Conservation (phyloP, 2,888 invertebrate genomes). For the Mimas tiliae region DNA sequence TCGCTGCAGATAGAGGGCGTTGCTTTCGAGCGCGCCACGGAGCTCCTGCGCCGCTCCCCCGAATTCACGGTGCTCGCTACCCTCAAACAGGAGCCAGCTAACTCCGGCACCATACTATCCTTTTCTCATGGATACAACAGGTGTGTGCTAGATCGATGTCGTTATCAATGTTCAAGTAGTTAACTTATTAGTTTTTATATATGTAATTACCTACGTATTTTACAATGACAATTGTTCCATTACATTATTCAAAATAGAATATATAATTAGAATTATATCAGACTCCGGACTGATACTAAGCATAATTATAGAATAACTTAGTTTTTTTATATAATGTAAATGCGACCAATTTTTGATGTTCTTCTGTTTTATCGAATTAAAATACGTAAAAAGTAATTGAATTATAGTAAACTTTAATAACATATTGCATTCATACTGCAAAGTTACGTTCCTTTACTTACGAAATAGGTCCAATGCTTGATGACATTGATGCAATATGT, state of each 20-base stretch:
- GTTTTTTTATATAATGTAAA: too few relatives aligned
- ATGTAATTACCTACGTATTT: background rate
- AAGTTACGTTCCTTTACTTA: background rate
- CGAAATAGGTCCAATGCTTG: background rate
- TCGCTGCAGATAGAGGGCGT: slow-evolving; percentile 89
- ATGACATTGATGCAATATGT: slow-evolving; percentile 6
- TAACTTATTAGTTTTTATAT: slow-evolving; percentile 12
- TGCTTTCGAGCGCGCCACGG: slow-evolving; percentile 88
- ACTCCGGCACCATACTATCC: slow-evolving; percentile 92
- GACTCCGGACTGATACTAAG: too few relatives aligned
- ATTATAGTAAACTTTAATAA: too few relatives aligned
- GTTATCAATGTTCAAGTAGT: slow-evolving; percentile 28
- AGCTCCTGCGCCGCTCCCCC: slow-evolving; percentile 88
- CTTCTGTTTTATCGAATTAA: too few relatives aligned
- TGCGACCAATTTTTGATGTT: too few relatives aligned
- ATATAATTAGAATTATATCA: too few relatives aligned
- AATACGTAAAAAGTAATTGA: too few relatives aligned
- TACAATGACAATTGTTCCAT: background rate
- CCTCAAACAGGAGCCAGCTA: slow-evolving; percentile 91
- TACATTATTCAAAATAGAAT: too few relatives aligned
- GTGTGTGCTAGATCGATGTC: slow-evolving; percentile 59
- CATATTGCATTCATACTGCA: too few relatives aligned
- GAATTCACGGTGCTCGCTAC: slow-evolving; percentile 93
- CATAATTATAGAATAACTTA: too few relatives aligned
- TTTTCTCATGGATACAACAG: slow-evolving; percentile 92